Evolutionary conservation across 2,113 vertebrate genomes (phyloP).

Genomic region (Callopanchax toddi): DNA sequence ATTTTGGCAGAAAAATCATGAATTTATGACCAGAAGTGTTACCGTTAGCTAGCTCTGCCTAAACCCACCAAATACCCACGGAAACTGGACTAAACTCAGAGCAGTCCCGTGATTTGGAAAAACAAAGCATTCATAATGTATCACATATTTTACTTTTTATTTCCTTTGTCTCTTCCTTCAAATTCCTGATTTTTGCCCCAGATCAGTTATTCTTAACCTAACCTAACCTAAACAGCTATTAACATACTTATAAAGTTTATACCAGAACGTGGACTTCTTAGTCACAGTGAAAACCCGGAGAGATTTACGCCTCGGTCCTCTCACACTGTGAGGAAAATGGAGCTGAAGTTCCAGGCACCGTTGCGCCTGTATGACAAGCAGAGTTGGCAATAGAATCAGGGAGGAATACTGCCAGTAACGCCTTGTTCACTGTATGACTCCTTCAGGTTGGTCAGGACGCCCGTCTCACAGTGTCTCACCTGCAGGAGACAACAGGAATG

Average conservation of each 20-base stretch:
- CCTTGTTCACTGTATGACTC: constrained; percentile 13
- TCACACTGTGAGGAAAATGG: constrained; percentile 16
- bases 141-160: too few relatives aligned
- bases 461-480: constrained; percentile 22
- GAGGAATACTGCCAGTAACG: constrained; percentile 29
- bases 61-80: too few relatives aligned
- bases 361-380: constrained; percentile 22
- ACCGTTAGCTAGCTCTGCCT: too few relatives aligned
- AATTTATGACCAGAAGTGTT: too few relatives aligned
- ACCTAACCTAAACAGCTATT: not conserved
- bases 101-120: too few relatives aligned
- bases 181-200: too few relatives aligned
- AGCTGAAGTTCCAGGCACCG: constrained; percentile 29
- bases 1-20: too few relatives aligned
- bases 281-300: not conserved
- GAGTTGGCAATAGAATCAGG: constrained; percentile 31
- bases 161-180: too few relatives aligned
- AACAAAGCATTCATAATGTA: too few relatives aligned
- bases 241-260: too few relatives aligned
- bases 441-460: constrained; percentile 29
- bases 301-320: constrained; percentile 7
- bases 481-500: constrained; percentile 18
- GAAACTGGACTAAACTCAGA: too few relatives aligned
- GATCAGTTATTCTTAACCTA: not conserved
- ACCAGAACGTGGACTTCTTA: not conserved